Evolutionary conservation across 2,797 vertebrate genomes (phyloP).

Genomic region (Anisognathus igniventris): DNA sequence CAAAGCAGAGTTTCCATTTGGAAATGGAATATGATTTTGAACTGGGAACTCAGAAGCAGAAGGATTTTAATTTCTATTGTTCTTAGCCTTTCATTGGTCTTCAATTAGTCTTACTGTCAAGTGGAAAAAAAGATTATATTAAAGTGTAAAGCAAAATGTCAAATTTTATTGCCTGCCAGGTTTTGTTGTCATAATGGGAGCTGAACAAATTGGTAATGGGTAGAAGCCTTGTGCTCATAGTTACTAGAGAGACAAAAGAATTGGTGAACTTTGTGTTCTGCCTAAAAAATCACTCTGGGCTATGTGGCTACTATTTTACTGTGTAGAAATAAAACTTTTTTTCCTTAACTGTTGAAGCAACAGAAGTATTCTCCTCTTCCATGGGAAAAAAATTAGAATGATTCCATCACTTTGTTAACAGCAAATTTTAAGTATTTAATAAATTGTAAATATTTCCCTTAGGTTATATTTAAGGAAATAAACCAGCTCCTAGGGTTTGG

Average conservation of each 20-base stretch:
- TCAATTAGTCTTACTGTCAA: background rate
- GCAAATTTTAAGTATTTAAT: background rate
- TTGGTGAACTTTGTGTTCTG: background rate
- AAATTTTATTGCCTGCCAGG: background rate
- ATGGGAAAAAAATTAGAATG: accelerated
- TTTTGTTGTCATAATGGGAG: background rate
- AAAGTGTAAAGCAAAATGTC: background rate
- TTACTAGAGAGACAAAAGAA: background rate
- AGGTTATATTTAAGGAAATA: background rate
- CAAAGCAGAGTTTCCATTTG: background rate
- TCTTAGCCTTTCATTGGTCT: background rate
- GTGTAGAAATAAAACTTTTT: background rate
- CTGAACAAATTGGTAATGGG: background rate
- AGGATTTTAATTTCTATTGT: background rate
- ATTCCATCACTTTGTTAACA: background rate
- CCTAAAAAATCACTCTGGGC: background rate
- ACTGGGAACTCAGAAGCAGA: background rate
- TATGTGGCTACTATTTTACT: background rate
- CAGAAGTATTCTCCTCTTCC: background rate
- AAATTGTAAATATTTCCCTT: background rate
- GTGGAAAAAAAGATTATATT: background rate
- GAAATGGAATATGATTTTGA: background rate
- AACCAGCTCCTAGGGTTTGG: background rate
- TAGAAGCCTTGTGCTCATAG: background rate
- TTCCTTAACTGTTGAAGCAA: background rate